Base-by-base conservation (phyloP, 2,797 vertebrate genomes). In the Odontamblyopus lacepedii region DNA sequence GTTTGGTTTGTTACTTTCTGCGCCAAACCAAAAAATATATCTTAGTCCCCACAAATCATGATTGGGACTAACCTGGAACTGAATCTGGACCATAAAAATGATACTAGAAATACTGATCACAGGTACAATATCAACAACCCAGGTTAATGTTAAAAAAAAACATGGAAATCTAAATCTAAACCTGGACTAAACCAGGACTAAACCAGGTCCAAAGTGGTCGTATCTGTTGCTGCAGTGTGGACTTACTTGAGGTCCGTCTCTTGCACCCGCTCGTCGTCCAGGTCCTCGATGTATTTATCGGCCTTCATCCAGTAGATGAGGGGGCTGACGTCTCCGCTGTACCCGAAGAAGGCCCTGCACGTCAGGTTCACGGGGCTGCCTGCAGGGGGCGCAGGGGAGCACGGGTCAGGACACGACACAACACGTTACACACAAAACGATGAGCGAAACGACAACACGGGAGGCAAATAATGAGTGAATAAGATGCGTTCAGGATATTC, bases 241-340 rank as follows among this genome's bases (percentile, higher is more conserved):
- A 32, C 94, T 95, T 95, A 98, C 97, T 96, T 98, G 84, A 98
- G 96, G 69, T 99, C 97, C 53, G 94, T 97, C 91, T 99, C 97
- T 90, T 95, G 95, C 71, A 98, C 94, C 69, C 96, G 90, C 84
- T 95, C 96, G 89, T 98, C 96, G 78, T 99, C 97, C 91, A 99
- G 93, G 88, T 99, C 97, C 89, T 99, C 97, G 73, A 98, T 99
- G 88, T 98, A 99, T 85, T 98, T 99, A 83, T 99, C 97, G 38
- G 96, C 97, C 92, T 99, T 99, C 97, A 98, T 99, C 97, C 97
- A 99, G 91, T 98, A 99, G 92, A 98, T 96, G 78, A 98, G 94
- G 38, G 97, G 97, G 76, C 96, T 97, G 84, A 95, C 96, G 30
- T 97, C 97, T 67, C 97, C 96, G 41, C 95, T 97, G 86, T 98